Evolutionary conservation across 2,113 vertebrate species (phyloP).

Genomic region (Pitta sordida): DNA sequence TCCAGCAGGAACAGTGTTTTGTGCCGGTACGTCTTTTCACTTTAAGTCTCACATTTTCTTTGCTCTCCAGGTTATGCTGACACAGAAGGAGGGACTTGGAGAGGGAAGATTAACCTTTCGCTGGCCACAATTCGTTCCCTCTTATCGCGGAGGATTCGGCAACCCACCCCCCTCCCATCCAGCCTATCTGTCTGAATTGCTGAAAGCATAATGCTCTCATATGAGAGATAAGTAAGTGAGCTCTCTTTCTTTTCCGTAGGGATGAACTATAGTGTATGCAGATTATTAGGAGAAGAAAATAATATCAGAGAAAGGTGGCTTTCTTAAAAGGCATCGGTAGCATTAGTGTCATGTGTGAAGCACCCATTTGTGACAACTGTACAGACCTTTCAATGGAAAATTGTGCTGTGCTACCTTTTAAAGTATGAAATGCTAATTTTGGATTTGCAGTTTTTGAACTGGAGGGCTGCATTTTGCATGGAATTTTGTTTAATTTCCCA

Average conservation of each 20-base stretch:
- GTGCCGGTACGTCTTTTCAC: not conserved
- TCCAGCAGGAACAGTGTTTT: not conserved
- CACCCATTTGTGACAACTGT: conserved; percentile 90
- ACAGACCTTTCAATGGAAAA: conserved; percentile 93
- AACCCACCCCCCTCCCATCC: not conserved
- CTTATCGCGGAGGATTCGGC: conserved; percentile 14
- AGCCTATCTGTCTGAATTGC: conserved; percentile 59
- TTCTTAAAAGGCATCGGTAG: conserved; percentile 81
- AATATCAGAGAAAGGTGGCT: conserved; percentile 76
- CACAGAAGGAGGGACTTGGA: not conserved
- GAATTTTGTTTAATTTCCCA: conserved; percentile 89
- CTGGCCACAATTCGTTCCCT: conserved; percentile 19
- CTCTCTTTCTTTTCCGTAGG: conserved; percentile 60
- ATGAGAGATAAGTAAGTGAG: conserved; percentile 65
- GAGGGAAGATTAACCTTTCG: conserved; percentile 48
- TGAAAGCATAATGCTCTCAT: conserved; percentile 58
- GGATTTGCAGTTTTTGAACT: conserved; percentile 84
- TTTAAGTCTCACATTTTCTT: not conserved
- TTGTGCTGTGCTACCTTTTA: conserved; percentile 93
- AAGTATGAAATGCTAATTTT: conserved; percentile 96
- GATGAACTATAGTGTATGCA: conserved; percentile 70
- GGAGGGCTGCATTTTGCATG: conserved; percentile 82
- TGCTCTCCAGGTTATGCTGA: conserved; percentile 11
- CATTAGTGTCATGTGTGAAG: conserved; percentile 90
- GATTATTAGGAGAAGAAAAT: conserved; percentile 73